A percentile compares a stretch with the other conserved stretches of the same genome.
phyloP scores from a whole-genome alignment of 2,888 invertebrate genomes.

The Belgica antarctica region DNA sequence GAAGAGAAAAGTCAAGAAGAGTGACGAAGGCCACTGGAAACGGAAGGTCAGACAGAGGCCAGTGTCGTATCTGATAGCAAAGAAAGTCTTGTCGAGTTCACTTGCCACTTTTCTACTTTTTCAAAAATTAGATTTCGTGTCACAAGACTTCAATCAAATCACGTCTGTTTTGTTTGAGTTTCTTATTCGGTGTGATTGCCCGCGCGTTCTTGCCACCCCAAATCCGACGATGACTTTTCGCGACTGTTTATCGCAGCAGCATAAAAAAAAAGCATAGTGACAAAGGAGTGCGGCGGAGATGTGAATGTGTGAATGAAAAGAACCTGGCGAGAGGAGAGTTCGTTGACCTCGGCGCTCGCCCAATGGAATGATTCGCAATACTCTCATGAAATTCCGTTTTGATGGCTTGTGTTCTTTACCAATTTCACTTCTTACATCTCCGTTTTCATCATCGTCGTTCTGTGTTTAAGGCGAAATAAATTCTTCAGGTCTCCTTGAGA shows the following conservation, averaged over 20 bases:
- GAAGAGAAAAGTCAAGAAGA: too few species aligned
- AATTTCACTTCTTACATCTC: background rate
- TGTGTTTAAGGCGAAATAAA: background rate
- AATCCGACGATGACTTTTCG: background rate
- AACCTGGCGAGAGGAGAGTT: constrained; percentile 33
- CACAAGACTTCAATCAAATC: background rate
- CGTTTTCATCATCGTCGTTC: background rate
- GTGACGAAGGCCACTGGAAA: too few species aligned
- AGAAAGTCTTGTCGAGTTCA: too few species aligned
- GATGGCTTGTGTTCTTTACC: background rate
- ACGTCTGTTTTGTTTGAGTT: background rate
- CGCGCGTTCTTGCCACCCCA: background rate
- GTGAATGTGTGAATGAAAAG: background rate
- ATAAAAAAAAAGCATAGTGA: background rate
- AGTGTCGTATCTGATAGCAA: too few species aligned
- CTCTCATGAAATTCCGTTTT: constrained; percentile 24
- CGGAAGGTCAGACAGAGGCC: too few species aligned
- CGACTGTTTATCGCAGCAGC: constrained; percentile 11
- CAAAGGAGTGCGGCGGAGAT: background rate
- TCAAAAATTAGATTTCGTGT: too few species aligned
- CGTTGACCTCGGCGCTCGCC: constrained; percentile 11
- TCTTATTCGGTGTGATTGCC: background rate
- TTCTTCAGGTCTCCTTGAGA: background rate
- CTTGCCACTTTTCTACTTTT: too few species aligned
- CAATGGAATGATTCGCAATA: background rate